A percentile compares a stretch with the other conserved stretches of the same genome.
phyloP scores from a whole-genome alignment of 2,888 invertebrate genomes.

The Cacoxenus indagator region DNA sequence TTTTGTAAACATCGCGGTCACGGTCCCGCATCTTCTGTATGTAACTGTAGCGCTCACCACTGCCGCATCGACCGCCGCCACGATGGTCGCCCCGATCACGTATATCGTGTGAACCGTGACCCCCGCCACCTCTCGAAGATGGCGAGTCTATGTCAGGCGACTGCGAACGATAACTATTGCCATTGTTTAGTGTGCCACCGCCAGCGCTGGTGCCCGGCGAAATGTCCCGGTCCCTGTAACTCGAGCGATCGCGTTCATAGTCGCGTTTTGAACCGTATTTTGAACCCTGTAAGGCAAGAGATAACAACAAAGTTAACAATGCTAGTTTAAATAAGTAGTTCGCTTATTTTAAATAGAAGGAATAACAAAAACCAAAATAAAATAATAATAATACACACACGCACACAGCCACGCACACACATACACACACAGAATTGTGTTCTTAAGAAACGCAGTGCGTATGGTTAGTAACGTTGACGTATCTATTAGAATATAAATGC shows the following conservation, averaged over 20 bases:
- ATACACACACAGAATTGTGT: slow-evolving; percentile 13
- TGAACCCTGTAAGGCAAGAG: slow-evolving; percentile 75
- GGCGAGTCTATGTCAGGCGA: slow-evolving; percentile 83
- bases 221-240: slow-evolving; percentile 70
- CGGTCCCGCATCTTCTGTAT: slow-evolving; percentile 71
- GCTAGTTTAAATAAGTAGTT: neutral
- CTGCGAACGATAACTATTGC: slow-evolving; percentile 82
- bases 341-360: neutral
- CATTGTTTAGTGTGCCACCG: slow-evolving; percentile 71
- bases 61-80: slow-evolving; percentile 67
- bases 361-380: neutral
- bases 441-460: slow-evolving; percentile 25
- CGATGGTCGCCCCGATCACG: slow-evolving; percentile 60
- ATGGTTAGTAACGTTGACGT: slow-evolving; percentile 22
- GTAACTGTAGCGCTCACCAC: slow-evolving; percentile 74
- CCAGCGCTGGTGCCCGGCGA: slow-evolving; percentile 64
- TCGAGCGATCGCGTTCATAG: slow-evolving; percentile 72
- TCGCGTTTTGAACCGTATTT: slow-evolving; percentile 86
- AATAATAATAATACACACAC: neutral
- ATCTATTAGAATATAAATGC: neutral
- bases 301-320: slow-evolving; percentile 31
- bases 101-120: slow-evolving; percentile 67
- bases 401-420: neutral
- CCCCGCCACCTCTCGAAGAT: slow-evolving; percentile 59
- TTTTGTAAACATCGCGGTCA: slow-evolving; percentile 92